phyloP scores from a whole-genome alignment of 2,797 vertebrate genomes.

The Adrianichthys oophorus region DNA sequence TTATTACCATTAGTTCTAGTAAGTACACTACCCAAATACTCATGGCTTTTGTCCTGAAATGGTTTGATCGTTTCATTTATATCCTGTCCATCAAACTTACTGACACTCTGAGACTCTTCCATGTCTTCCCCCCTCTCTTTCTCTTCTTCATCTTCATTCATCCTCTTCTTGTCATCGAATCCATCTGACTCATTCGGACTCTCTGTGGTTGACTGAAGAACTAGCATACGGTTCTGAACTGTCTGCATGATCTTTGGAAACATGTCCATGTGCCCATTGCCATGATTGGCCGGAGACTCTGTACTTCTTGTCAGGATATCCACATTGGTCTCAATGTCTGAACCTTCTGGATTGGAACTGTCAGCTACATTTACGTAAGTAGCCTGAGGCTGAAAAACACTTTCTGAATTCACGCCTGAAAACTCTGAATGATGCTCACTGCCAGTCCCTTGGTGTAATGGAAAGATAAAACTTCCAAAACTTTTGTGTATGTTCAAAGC shows the following conservation, averaged over 20 bases:
- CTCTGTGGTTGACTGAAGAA: constrained; percentile 7
- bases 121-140: constrained; percentile 22
- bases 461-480: constrained; percentile 26
- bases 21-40: constrained; percentile 19
- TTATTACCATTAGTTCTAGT: constrained; percentile 26
- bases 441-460: constrained; percentile 13
- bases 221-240: constrained; percentile 6
- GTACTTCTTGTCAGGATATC: constrained; percentile 11
- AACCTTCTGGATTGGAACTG: not conserved
- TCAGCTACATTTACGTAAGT: constrained; percentile 17
- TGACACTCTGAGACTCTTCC: constrained; percentile 26
- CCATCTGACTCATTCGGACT: constrained; percentile 6
- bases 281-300: constrained; percentile 35
- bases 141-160: constrained; percentile 9
- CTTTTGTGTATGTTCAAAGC: constrained; percentile 21
- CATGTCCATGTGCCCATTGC: not conserved
- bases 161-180: not conserved
- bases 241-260: constrained; percentile 3
- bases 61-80: constrained; percentile 14
- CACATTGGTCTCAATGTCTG: constrained; percentile 2
- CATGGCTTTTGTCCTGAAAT: constrained; percentile 12
- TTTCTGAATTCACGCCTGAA: constrained; percentile 18
- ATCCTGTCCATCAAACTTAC: constrained; percentile 24
- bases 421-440: constrained; percentile 12
- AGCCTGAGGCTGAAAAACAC: constrained; percentile 12